Evolutionary conservation across 2,888 invertebrate genomes (phyloP).

Genomic region (Pemphredon lugubris): DNA sequence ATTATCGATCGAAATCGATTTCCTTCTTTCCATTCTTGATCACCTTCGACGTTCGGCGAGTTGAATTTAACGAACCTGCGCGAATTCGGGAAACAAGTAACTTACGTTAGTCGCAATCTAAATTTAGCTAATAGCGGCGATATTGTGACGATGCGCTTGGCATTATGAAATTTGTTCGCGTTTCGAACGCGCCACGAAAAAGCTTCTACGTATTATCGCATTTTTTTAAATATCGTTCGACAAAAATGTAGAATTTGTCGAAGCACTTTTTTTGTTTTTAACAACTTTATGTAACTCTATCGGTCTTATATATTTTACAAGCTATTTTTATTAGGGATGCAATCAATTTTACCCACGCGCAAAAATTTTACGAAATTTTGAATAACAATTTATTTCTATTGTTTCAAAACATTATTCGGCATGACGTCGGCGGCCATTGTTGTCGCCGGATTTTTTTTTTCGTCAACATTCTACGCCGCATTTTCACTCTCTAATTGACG

Average conservation of each 20-base stretch:
- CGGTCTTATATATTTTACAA: neutral
- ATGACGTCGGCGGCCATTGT: no score
- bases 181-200: neutral
- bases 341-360: no score
- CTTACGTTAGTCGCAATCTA: constrained; percentile 28
- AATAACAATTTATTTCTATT: no score
- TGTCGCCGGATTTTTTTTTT: no score
- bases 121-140: constrained; percentile 23
- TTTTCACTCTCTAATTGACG: no score
- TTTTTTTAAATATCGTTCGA: neutral
- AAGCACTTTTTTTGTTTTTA: neutral
- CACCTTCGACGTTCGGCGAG: constrained; percentile 18
- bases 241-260: neutral
- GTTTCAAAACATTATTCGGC: no score
- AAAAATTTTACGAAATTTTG: no score
- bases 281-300: neutral
- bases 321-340: neutral
- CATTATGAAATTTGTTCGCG: constrained; percentile 10
- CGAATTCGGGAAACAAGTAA: constrained; percentile 20
- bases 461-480: no score
- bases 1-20: constrained; percentile 7
- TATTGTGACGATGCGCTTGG: constrained; percentile 1
- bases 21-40: constrained; percentile 30
- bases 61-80: constrained; percentile 9
- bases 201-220: neutral